Evolutionary conservation across 92 coral and sea anemone genomes (phyloP).

Genomic region (Pocillopora meandrina): DNA sequence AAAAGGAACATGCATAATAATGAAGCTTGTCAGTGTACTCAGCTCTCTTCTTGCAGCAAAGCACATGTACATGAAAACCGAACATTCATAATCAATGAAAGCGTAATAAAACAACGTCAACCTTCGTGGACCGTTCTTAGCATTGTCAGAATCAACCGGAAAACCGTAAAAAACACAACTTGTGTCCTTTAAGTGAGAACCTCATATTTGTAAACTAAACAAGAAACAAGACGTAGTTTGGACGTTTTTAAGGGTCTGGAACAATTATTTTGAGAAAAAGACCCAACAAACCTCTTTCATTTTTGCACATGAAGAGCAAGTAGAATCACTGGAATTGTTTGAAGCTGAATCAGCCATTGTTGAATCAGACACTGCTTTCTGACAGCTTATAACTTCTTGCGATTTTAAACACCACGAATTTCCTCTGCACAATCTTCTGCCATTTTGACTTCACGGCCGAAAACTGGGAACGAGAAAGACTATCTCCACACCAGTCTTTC

Average conservation of each 20-base stretch:
- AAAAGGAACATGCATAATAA: no score
- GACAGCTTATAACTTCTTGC: neutral
- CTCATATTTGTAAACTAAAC: no score
- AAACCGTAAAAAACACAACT: no score
- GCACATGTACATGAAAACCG: no score
- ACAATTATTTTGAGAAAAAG: neutral
- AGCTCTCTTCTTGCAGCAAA: no score
- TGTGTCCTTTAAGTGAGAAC: no score
- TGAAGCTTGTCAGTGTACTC: no score
- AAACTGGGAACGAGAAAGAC: conserved; percentile 15
- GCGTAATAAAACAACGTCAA: no score
- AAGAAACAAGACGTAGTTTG: neutral
- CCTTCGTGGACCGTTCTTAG: no score
- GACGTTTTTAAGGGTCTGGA: neutral
- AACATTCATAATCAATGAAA: no score
- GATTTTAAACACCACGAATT: neutral
- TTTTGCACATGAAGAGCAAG: conserved; percentile 40
- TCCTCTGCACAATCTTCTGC: conserved; percentile 7
- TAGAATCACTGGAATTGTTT: conserved; percentile 1
- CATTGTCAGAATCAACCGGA: no score
- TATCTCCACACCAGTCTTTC: conserved; percentile 8
- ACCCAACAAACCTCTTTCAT: conserved; percentile 28
- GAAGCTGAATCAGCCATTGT: conserved; percentile 6
- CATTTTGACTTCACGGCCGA: conserved; percentile 14
- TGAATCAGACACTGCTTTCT: neutral